Percentiles rank a stretch among this genome's conserved stretches.
phyloP scores from a whole-genome alignment of 2,113 vertebrate species.

The Alectura lathami region DNA sequence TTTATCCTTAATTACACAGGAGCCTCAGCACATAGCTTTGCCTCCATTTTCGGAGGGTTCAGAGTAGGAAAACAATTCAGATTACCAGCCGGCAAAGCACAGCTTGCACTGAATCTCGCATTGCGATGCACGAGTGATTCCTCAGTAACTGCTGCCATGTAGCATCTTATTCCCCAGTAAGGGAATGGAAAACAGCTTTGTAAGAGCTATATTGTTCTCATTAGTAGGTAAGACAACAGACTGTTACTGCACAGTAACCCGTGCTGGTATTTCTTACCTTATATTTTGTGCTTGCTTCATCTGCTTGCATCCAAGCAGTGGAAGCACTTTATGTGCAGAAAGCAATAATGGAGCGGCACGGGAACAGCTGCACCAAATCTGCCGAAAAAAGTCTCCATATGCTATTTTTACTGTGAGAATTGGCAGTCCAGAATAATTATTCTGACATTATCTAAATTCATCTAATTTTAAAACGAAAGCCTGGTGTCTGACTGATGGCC shows the following conservation, averaged over 20 bases:
- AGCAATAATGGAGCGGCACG: background rate
- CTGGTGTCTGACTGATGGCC: background rate
- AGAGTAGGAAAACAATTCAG: background rate
- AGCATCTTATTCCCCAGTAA: background rate
- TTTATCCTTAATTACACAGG: background rate
- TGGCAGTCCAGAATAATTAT: constrained; percentile 33
- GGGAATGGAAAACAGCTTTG: background rate
- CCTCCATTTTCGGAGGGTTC: background rate
- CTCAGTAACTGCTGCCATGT: background rate
- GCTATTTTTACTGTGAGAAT: constrained; percentile 28
- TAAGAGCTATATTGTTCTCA: background rate
- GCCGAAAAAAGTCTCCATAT: constrained; percentile 5
- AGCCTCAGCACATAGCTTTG: background rate
- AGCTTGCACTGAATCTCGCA: background rate
- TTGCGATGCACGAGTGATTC: background rate
- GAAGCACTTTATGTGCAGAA: background rate
- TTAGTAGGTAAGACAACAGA: background rate
- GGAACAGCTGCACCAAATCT: constrained; percentile 19
- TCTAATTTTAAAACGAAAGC: constrained; percentile 17
- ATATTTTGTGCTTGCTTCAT: background rate
- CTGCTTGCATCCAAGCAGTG: background rate
- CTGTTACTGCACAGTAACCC: background rate
- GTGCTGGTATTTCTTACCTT: background rate
- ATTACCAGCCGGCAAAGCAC: background rate
- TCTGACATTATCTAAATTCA: background rate